phyloP scores from a whole-genome alignment of 2,113 vertebrate species.

The Heterocephalus glaber region DNA sequence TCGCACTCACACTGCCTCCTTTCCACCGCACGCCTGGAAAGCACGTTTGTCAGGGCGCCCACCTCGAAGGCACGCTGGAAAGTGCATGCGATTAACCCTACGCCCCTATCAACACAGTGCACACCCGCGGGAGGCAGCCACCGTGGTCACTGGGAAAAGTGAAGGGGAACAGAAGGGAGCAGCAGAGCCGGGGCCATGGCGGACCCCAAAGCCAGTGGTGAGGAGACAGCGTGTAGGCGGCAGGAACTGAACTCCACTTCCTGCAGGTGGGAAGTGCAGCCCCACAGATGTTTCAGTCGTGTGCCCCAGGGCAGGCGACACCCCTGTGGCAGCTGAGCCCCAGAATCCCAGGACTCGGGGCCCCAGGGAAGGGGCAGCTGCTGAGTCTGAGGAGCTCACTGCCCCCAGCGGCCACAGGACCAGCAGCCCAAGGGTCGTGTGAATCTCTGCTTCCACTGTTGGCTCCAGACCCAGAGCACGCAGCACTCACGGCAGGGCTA shows the following conservation, averaged over 20 bases:
- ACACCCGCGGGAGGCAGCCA: neutral
- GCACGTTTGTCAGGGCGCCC: neutral
- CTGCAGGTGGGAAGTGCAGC: neutral
- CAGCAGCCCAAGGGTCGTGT: too few species aligned
- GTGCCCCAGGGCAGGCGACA: neutral
- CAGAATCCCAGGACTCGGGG: too few species aligned
- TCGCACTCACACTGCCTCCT: accelerated
- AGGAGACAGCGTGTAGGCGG: too few species aligned
- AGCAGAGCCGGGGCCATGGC: too few species aligned
- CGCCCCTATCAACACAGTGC: accelerated
- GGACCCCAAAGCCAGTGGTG: too few species aligned
- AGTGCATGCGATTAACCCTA: neutral
- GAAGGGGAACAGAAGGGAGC: neutral
- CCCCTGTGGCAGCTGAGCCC: neutral
- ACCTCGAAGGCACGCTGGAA: neutral
- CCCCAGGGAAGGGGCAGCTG: neutral
- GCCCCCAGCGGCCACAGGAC: neutral
- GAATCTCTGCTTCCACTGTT: neutral
- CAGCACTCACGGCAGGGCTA: accelerated
- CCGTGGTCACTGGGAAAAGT: accelerated
- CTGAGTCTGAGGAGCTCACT: neutral
- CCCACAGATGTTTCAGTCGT: neutral
- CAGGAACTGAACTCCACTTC: neutral
- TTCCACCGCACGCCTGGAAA: neutral
- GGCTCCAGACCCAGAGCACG: accelerated